Evolutionary conservation across 2,113 vertebrate genomes (phyloP), one percentile per base, ranked within the genome.

Genomic region (Penelope pileata): DNA sequence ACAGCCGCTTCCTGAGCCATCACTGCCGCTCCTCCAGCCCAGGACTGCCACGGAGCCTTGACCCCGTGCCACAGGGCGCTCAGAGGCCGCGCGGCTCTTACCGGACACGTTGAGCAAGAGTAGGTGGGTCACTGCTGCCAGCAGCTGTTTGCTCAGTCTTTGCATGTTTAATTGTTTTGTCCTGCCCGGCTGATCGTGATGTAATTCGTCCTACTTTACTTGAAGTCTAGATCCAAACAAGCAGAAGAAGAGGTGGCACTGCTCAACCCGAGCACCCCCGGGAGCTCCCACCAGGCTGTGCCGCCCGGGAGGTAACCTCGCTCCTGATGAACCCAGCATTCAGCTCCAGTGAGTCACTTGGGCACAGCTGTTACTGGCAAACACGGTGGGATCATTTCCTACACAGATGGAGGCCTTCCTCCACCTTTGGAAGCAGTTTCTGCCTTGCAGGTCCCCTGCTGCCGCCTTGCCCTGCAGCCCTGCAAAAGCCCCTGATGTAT

Each of bases 101-200:
- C 18, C 22, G 21, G 75, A 62, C 17, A 19, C 30, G 10, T 97
- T 97, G 95, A 83, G 82, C 96, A 97, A 97, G 96, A 96, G 84
- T 8, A 73, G 96, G 94, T 84, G 95, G 47, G 95, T 94, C 76
- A 13, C 74, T 23, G 34, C 72, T 93, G 86, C 76, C 92, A 73
- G 91, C 95, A 82, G 60, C 94, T 22, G 56, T 32, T 68, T 45
- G 50, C 59, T 32, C 64, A 42, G 75, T 72, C 90, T 64, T 70
- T 72, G 93, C 92, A 79, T 13, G 81, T 58, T 42, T 48, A 38
- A 70, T 27, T 22, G 91, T 73, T 67, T 2, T 40, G 48, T 81
- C 72, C 82, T 86, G 93, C 82, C 91, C 93, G 34, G 45, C 77
- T 43, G 83, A 60, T 19, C 23, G 16, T 85, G 91, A 69, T 53